Evolutionary conservation across 2,113 vertebrate genomes (phyloP).

Genomic region (Azemiops feae): DNA sequence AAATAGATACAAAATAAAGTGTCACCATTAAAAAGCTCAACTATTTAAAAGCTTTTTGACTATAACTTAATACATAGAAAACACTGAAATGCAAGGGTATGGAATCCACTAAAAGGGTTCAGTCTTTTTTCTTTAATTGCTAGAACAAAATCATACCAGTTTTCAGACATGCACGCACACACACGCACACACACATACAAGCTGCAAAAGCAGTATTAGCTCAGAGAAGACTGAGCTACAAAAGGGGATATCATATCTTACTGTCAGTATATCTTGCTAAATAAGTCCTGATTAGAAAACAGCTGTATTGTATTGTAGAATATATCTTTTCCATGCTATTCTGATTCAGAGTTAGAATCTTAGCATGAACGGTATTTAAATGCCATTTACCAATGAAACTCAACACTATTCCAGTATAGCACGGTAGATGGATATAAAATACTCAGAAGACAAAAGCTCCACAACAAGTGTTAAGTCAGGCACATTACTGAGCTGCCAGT

Average conservation of each 20-base stretch:
- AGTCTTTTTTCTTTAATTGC: conserved; percentile 73
- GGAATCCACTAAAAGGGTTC: conserved; percentile 76
- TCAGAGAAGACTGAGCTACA: conserved; percentile 63
- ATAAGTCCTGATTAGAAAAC: conserved; percentile 62
- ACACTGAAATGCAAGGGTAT: conserved; percentile 79
- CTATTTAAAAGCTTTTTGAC: conserved; percentile 79
- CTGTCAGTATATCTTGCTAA: conserved; percentile 68
- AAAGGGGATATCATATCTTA: conserved; percentile 64
- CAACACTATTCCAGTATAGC: conserved; percentile 2
- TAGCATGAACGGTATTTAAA: background rate
- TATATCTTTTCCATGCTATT: conserved; percentile 4
- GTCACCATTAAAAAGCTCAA: conserved; percentile 90
- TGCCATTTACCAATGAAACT: conserved; percentile 2
- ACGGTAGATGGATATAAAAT: conserved; percentile 32
- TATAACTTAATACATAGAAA: conserved; percentile 83
- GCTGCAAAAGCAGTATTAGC: conserved; percentile 65
- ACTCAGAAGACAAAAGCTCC: conserved; percentile 46
- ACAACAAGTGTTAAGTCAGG: background rate
- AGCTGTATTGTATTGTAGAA: conserved; percentile 43
- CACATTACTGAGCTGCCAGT: conserved; percentile 13
- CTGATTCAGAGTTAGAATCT: background rate
- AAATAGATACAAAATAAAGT: conserved; percentile 93
- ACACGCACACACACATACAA: conserved; percentile 32
- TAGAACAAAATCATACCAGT: conserved; percentile 80
- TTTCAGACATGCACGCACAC: conserved; percentile 63